Evolutionary conservation across 2,888 invertebrate genomes (phyloP).

Genomic region (Stegophylla sp.): DNA sequence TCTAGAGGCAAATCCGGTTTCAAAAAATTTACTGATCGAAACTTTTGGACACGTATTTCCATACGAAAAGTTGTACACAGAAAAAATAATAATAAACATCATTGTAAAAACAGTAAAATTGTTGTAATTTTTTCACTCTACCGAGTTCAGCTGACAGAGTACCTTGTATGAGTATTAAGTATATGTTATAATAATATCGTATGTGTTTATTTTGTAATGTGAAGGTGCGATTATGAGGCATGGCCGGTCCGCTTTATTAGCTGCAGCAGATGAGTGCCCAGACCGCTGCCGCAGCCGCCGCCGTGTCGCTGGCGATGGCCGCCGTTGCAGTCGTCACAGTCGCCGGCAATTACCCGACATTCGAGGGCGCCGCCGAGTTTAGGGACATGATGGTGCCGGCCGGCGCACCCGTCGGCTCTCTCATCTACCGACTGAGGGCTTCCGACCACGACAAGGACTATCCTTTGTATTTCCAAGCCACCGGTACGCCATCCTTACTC

Average conservation of each 20-base stretch:
- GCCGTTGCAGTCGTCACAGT: slow-evolving; percentile 62
- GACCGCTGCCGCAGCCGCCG: slow-evolving; percentile 2
- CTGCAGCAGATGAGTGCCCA: slow-evolving; percentile 42
- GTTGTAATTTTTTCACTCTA: no score
- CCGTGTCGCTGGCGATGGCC: slow-evolving; percentile 39
- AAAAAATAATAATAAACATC: no score
- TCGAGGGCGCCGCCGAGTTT: slow-evolving; percentile 85
- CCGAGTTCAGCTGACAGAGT: no score
- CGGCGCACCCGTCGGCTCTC: slow-evolving; percentile 81
- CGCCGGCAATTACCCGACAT: slow-evolving; percentile 75
- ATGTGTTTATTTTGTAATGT: background rate
- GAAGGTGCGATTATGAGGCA: slow-evolving; percentile 52
- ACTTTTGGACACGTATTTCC: no score
- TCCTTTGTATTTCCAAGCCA: slow-evolving; percentile 81
- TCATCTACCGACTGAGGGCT: slow-evolving; percentile 86
- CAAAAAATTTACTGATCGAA: no score
- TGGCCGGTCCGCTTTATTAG: slow-evolving; percentile 25
- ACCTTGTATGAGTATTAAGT: no score
- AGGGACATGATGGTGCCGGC: slow-evolving; percentile 81
- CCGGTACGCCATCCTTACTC: slow-evolving; percentile 60
- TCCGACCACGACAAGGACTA: slow-evolving; percentile 88
- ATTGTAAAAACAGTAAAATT: no score
- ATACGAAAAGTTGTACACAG: no score
- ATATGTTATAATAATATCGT: no score
- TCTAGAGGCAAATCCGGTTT: no score